Base-by-base conservation (phyloP, 64 coral and sea anemone species). In the Orbicella faveolata region DNA sequence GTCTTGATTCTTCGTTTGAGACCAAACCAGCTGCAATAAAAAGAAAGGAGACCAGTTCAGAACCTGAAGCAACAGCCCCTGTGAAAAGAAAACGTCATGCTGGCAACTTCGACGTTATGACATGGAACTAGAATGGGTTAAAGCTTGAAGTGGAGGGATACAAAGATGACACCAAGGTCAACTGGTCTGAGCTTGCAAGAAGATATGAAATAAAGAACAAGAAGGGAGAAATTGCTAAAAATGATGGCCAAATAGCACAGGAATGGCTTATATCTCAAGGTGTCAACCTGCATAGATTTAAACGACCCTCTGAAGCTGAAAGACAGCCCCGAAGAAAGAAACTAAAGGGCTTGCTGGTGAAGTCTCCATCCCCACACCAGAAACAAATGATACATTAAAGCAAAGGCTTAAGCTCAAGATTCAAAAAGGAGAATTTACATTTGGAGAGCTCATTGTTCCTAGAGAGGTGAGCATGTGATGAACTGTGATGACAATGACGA, bases 101-200 rank as follows among this genome's bases (percentile, higher is more conserved):
- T 63, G 70, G 89, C 7, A 91, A 64, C 25, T 53, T 92, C 66
- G 15, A 79, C 0, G 61, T 23, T 2, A 84, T 91, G 89, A 66
- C n/a, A 13, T 91, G 89, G 89, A 79, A 91, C 20, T 76, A 91
- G 21, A 51, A 84, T 53, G 79, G 79, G 1, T 41, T 91, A 39
- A 91, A 75, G 35, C 6, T 13, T 6, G 89, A 91, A 83, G 89
- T 91, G 10, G 81, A 77, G 11, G 34, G 44, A 2, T 91, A 91
- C 35, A 18, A 15, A n/a, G 80, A 92, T 86, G 90, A 63, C 4
- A 34, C 6, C 16, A 91, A 83, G 35, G 57, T 92, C 1, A 78
- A 86, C 74, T 89, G 88, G 88, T 79, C 30, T 18, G 62, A 12
- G 19, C 48, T 89, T 9, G 88, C 76, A 1, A 89, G 61, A 80